A percentile compares a stretch with the other conserved stretches of the same genome.
Evolutionary conservation across 2,113 vertebrate genomes (phyloP).

Genomic region (Triplophysa tibetana): DNA sequence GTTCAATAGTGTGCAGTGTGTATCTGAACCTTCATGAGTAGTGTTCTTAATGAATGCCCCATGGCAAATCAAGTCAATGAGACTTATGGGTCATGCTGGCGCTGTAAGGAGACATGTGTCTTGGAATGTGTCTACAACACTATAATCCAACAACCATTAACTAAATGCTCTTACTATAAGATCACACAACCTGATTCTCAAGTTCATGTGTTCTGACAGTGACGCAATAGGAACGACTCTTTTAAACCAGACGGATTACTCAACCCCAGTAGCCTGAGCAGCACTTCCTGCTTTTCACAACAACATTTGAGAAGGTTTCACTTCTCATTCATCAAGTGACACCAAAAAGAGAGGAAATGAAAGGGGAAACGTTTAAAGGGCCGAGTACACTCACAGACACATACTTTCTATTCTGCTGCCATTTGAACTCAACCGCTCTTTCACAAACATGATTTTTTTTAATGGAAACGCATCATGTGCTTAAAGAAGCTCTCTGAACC

Average conservation of each 20-base stretch:
- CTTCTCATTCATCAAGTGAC: slow-evolving; percentile 54
- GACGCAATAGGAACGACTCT: neutral
- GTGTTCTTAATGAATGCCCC: slow-evolving; percentile 49
- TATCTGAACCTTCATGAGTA: slow-evolving; percentile 41
- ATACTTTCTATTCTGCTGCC: neutral
- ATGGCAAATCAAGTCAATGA: slow-evolving; percentile 54
- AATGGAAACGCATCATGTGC: neutral
- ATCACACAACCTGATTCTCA: slow-evolving; percentile 17
- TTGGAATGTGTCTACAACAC: slow-evolving; percentile 34
- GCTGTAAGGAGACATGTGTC: slow-evolving; percentile 42
- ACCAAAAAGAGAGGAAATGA: slow-evolving; percentile 47
- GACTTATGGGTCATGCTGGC: slow-evolving; percentile 51
- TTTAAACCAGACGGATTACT: slow-evolving; percentile 26
- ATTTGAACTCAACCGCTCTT: neutral
- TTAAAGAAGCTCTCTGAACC: neutral
- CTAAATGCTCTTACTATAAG: neutral
- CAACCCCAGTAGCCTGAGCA: slow-evolving; percentile 10
- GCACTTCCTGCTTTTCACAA: slow-evolving; percentile 40
- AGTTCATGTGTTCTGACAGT: slow-evolving; percentile 10
- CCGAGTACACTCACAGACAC: neutral
- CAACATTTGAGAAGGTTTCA: slow-evolving; percentile 25
- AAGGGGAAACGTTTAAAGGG: slow-evolving; percentile 27
- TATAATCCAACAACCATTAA: slow-evolving; percentile 33
- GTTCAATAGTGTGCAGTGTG: neutral
- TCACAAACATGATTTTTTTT: neutral